Evolutionary conservation across 2,113 vertebrate species (phyloP), one percentile per base, ranked within the genome.

Genomic region (Boulengeromyrus knoepffleri): DNA sequence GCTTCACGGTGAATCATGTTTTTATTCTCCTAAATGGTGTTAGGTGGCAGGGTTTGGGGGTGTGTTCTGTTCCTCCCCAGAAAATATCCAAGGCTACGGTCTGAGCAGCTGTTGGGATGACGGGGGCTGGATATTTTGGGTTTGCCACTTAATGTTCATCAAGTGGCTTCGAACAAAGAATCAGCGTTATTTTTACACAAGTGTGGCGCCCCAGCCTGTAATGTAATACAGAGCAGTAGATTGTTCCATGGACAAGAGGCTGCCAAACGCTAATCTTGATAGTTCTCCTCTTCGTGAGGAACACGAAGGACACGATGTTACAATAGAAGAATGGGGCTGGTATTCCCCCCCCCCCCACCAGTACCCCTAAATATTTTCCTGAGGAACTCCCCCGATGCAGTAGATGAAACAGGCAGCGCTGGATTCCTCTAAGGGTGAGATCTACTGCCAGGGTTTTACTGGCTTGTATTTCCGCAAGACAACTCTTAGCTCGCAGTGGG

Each of bases 221-320:
- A 92, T 85, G 45, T 46, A 86, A 91, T 90, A 85, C 74, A 8
- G 27, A 31, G 27, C 27, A 10, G 24, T 36, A 50, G 27, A 39
- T 52, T 52, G 70, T 83, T 80, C 66, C 66, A 85, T 83, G 58
- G 89, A 92, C 91, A 90, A 84, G 56, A 87, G 90, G 90, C 92
- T 90, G 89, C 70, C 91, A 88, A 50, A 3, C 24, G 52, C 83
- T 93, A 90, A 92, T 93, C 92, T 90, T 24, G 9, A 21, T 12
- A 27, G 7, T 70, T 24, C 90, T 84, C 21, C 5, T 53, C 62
- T 36, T 36, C 31, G 31, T 12, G 21, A 77, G 88, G 92, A 92
- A 92, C 89, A 88, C 85, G 74, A 49, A 36, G 86, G 91, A 58
- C 88, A 91, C 77, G 13, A 6, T 58, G 50, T 12, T 39, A 62